Conservation (phyloP, 2,797 vertebrate genomes). For the Sebastes trivittatus region DNA sequence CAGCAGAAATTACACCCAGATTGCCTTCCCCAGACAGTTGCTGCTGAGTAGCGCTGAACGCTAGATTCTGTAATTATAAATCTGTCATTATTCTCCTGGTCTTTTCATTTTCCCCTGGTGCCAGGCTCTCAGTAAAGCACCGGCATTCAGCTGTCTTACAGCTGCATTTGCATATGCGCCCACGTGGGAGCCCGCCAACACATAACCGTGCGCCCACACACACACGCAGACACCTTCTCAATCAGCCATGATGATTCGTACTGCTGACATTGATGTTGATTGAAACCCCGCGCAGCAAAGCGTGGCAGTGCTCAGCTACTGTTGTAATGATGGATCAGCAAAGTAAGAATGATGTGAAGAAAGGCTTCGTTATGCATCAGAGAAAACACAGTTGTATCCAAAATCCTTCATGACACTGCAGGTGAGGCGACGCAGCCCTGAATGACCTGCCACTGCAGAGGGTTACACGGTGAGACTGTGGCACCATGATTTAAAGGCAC, state of each 20-base stretch:
- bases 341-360: constrained; percentile 51
- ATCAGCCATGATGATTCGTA: constrained; percentile 49
- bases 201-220: neutral
- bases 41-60: constrained; percentile 63
- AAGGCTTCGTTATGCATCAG: constrained; percentile 54
- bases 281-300: constrained; percentile 60
- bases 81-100: constrained; percentile 76
- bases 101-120: constrained; percentile 58
- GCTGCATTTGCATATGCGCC: constrained; percentile 58
- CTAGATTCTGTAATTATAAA: constrained; percentile 80
- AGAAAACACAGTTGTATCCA: constrained; percentile 24
- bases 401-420: constrained; percentile 40
- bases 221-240: constrained; percentile 23
- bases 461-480: neutral
- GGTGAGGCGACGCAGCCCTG: constrained; percentile 20
- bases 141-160: constrained; percentile 53
- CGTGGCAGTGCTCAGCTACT: constrained; percentile 49
- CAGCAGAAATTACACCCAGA: constrained; percentile 75
- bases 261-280: constrained; percentile 66
- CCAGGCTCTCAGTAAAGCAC: constrained; percentile 42
- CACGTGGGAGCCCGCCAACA: constrained; percentile 29
- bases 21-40: constrained; percentile 67
- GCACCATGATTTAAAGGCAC: neutral
- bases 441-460: constrained; percentile 18
- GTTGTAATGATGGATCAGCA: constrained; percentile 66